Evolutionary conservation across 2,888 invertebrate species (phyloP).

Genomic region (Epirrhoe alternata): DNA sequence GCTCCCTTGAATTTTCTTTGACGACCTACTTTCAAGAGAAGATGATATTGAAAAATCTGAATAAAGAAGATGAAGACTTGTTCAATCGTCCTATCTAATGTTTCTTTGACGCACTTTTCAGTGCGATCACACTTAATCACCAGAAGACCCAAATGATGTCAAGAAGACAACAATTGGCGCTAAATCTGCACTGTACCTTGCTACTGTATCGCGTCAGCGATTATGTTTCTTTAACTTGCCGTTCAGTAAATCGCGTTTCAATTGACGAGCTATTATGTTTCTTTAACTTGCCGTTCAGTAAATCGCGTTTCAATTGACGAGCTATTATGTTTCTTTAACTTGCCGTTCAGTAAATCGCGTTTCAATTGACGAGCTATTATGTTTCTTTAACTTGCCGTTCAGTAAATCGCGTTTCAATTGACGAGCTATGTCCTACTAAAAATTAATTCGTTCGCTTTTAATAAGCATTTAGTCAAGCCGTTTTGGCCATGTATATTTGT

Average conservation of each 20-base stretch:
- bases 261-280: neutral
- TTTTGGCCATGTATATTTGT: too few relatives aligned
- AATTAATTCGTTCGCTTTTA: too few relatives aligned
- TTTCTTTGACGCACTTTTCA: neutral
- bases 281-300: constrained; percentile 2
- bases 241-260: too few relatives aligned
- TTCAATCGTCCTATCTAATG: neutral
- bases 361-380: neutral
- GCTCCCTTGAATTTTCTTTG: too few relatives aligned
- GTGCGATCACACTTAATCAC: neutral
- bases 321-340: neutral
- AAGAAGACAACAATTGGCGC: neutral
- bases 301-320: neutral
- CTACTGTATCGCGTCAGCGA: constrained; percentile 15
- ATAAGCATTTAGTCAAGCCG: too few relatives aligned
- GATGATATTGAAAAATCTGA: neutral
- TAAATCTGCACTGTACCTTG: constrained; percentile 28
- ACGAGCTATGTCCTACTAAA: too few relatives aligned
- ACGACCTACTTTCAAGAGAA: too few relatives aligned
- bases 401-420: too few relatives aligned
- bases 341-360: too few relatives aligned
- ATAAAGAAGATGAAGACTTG: neutral
- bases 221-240: constrained; percentile 8
- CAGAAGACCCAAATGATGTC: neutral
- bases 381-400: neutral